phyloP scores from a whole-genome alignment of 2,113 vertebrate genomes.

The Lota lota region DNA sequence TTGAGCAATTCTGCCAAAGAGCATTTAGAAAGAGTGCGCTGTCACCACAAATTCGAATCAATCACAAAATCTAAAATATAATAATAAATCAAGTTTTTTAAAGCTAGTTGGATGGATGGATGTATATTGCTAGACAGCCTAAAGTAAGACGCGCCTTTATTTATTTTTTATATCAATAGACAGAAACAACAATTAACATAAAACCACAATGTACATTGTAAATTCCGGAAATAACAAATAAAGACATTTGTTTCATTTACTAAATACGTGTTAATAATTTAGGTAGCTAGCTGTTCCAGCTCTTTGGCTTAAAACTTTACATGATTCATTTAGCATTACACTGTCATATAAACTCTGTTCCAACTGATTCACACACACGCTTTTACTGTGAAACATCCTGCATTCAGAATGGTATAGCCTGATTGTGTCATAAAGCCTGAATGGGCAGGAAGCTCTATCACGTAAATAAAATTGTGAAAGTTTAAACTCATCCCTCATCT shows the following conservation, averaged over 20 bases:
- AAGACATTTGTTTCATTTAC: conserved; percentile 23
- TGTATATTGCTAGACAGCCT: conserved; percentile 40
- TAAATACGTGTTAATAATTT: conserved; percentile 56
- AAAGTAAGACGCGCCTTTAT: conserved; percentile 36
- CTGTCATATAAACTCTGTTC: not conserved
- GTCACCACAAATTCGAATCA: too few relatives aligned
- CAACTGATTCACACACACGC: not conserved
- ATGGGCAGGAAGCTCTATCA: too few relatives aligned
- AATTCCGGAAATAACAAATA: conserved; percentile 29
- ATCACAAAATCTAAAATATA: not conserved
- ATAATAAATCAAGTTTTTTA: not conserved
- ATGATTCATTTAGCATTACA: conserved; percentile 37
- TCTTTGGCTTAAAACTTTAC: conserved; percentile 4
- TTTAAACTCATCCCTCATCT: too few relatives aligned
- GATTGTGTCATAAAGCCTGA: too few relatives aligned
- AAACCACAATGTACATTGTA: conserved; percentile 59
- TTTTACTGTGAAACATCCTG: conserved; percentile 11
- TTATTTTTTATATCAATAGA: conserved; percentile 59
- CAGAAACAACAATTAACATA: conserved; percentile 46
- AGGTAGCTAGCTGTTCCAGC: conserved; percentile 36
- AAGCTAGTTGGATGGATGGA: not conserved
- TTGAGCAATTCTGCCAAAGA: too few relatives aligned
- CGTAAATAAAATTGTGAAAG: too few relatives aligned
- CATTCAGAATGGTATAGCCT: not conserved
- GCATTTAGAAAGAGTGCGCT: too few relatives aligned